These are phyloP conservation scores for Ametastegia equiseti DNA, from an alignment of 2,888 invertebrate genomes.

Conservation along the genomic window DNA sequence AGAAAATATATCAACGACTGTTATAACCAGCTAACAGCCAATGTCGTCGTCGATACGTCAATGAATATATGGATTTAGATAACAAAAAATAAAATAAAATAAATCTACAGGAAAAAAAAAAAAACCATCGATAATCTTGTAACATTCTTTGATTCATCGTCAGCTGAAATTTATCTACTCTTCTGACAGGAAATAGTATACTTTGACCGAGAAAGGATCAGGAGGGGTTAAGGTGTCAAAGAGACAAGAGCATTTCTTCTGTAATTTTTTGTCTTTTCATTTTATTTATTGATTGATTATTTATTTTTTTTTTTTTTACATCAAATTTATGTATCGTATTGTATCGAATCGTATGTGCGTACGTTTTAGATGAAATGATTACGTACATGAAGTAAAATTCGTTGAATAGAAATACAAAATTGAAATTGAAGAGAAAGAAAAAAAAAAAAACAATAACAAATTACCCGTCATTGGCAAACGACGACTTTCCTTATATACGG, in stretches of 20 bases:
- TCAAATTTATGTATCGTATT: neutral
- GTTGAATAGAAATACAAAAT: no score
- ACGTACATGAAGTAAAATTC: no score
- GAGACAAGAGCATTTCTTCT: neutral
- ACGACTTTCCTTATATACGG: neutral
- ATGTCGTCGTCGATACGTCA: neutral
- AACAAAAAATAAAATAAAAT: neutral
- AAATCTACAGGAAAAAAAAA: neutral
- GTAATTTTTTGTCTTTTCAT: neutral
- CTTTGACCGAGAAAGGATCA: conserved; percentile 3
- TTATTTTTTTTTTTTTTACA: neutral
- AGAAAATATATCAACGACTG: neutral
- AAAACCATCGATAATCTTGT: neutral
- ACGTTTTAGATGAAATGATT: neutral
- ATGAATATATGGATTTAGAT: conserved; percentile 1
- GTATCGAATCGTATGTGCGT: neutral
- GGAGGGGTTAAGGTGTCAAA: conserved; percentile 12
- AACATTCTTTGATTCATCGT: neutral
- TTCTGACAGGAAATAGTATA: conserved; percentile 11
- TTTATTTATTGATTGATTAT: neutral
- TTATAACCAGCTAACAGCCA: neutral
- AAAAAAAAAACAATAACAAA: neutral
- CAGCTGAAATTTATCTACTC: conserved; percentile 16
- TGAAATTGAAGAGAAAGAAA: neutral
- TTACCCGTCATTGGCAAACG: no score